A percentile compares a stretch with the other conserved stretches of the same genome.
Conservation (phyloP, 2,797 vertebrate species). For the Sebastes paucispinis region DNA sequence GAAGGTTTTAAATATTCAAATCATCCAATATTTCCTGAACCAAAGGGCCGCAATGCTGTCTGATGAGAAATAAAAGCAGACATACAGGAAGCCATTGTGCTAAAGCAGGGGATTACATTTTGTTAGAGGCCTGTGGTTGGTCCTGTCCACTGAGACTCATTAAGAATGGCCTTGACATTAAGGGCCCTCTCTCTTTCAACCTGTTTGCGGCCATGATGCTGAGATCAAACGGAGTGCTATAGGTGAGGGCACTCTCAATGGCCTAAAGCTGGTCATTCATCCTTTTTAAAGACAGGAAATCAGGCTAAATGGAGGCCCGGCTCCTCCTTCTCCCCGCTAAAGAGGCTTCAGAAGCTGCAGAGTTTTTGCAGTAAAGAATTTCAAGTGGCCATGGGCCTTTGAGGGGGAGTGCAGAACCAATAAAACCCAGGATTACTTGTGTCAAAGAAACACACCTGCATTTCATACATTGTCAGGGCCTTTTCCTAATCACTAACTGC, state of each 20-base stretch:
- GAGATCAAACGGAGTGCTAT: constrained; percentile 82
- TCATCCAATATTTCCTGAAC: constrained; percentile 28
- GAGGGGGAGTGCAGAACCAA: constrained; percentile 65
- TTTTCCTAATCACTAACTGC: constrained; percentile 53
- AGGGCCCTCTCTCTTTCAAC: constrained; percentile 74
- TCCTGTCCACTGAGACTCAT: constrained; percentile 70
- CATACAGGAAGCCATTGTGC: constrained; percentile 64
- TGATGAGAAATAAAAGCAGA: constrained; percentile 43
- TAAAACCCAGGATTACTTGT: constrained; percentile 76
- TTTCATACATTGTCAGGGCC: constrained; percentile 58
- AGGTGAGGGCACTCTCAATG: constrained; percentile 78
- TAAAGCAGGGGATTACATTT: constrained; percentile 70
- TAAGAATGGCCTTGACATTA: constrained; percentile 80
- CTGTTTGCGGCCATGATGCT: constrained; percentile 71
- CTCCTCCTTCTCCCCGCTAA: constrained; percentile 72
- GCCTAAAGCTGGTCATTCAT: constrained; percentile 84
- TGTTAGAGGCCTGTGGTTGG: constrained; percentile 65
- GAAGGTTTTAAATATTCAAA: constrained; percentile 26
- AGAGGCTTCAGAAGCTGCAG: constrained; percentile 72
- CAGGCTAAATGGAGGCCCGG: constrained; percentile 78
- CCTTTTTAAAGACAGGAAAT: constrained; percentile 82
- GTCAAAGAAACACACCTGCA: constrained; percentile 78
- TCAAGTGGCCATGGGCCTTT: constrained; percentile 74
- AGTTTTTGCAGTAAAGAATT: constrained; percentile 78
- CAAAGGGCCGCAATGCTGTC: neutral